Conservation (phyloP, 2,888 invertebrate species). For the Ceramica pisi region DNA sequence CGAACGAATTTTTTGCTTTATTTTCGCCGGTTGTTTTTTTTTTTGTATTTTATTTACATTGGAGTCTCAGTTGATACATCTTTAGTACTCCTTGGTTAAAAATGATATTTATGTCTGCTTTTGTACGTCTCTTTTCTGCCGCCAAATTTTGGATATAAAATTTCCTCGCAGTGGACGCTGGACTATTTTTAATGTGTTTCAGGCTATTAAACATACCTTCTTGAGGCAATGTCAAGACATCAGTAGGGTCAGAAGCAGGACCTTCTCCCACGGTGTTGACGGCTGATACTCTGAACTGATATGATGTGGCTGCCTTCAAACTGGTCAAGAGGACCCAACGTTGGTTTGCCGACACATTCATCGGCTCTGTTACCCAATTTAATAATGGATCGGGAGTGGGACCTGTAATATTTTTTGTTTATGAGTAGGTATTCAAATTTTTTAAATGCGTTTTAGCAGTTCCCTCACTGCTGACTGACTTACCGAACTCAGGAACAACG, state of each 20-base stretch:
- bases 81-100: not conserved
- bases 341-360: slow-evolving; percentile 95
- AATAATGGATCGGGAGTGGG: slow-evolving; percentile 96
- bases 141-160: not conserved
- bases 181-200: not conserved
- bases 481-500: slow-evolving; percentile 96
- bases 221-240: slow-evolving; percentile 97
- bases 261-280: slow-evolving; percentile 99
- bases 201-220: slow-evolving; percentile 93
- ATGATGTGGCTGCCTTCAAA: slow-evolving; percentile 98
- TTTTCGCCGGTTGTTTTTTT: not conserved
- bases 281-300: slow-evolving; percentile 99
- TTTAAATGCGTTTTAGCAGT: not conserved
- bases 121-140: not conserved
- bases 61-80: not conserved
- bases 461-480: slow-evolving; percentile 68
- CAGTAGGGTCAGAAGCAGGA: slow-evolving; percentile 96
- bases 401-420: slow-evolving; percentile 89
- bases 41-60: not conserved
- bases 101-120: not conserved
- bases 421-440: not conserved
- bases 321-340: slow-evolving; percentile 95
- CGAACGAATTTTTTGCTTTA: not conserved
- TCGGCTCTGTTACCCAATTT: slow-evolving; percentile 97
- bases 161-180: not conserved